Base-by-base conservation (phyloP, 2,113 vertebrate genomes). In the Rhinichthys klamathensis region DNA sequence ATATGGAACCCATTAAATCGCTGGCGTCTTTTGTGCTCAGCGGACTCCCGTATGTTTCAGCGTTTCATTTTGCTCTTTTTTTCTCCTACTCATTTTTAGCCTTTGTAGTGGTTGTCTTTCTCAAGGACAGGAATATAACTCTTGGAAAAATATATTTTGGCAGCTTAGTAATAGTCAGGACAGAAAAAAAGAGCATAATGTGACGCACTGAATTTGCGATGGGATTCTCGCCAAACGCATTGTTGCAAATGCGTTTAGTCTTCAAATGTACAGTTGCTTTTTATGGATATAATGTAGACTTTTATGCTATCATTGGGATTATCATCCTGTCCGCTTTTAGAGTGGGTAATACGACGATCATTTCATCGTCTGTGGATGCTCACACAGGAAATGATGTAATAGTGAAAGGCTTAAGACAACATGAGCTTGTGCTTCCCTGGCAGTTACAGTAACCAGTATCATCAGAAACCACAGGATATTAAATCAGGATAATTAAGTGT, bases 1-100 rank as follows among this genome's bases (percentile, higher is more conserved):
- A 89, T 89, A 90, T 90, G 90, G 89, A 89, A 89, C 44, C 82
- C 78, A 90, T 90, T 90, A 89, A 84, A 85, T 38, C 72, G 54
- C 74, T 90, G 89, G 81, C 79, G 82, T 85, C 85, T 82, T 80
- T 88, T 87, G 41, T 35, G 46, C 84, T 83, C 76, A 65, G 44
- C 25, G 49, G 38, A 89, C 87, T 85, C 83, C 86, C 74, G 86
- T 84, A 89, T 85, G 85, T 88, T 89, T 87, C 56, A 73, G 65
- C 76, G 35, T 85, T 82, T 76, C 83, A 44, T 74, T 75, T 82
- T 21, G 41, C 27, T 82, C 41, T 70, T 63, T 82, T 30, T n/a
- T n/a, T 18, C 77, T 84, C 61, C 46, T 63, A 82, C 72, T 76
- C 46, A 49, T 60, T 74, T 80, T 60, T 79, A 54, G 80, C 78